These are phyloP conservation scores for Oscheius sp. DNA, from an alignment of 2,888 invertebrate species.

Conservation along the genomic window DNA sequence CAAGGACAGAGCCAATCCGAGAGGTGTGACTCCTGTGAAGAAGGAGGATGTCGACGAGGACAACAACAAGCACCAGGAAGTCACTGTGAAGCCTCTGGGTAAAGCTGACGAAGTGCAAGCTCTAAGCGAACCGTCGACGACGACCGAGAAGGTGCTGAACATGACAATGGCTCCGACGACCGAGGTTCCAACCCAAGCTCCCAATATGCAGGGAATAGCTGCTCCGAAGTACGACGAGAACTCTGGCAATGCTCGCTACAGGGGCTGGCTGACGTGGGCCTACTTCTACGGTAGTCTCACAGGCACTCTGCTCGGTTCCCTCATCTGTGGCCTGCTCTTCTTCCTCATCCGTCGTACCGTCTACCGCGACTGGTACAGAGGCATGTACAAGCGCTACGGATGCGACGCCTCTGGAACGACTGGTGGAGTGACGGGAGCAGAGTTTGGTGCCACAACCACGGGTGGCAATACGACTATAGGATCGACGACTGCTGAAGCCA, in stretches of 20 bases:
- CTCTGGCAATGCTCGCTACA: not conserved
- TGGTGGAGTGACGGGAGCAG: slow-evolving; percentile 20
- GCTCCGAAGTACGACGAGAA: not conserved
- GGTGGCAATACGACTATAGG: slow-evolving; percentile 23
- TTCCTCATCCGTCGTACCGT: slow-evolving; percentile 27
- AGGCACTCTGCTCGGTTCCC: slow-evolving; percentile 14
- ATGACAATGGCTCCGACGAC: not conserved
- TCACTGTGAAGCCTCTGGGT: not conserved
- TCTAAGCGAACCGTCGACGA: not conserved
- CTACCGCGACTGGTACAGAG: slow-evolving; percentile 42
- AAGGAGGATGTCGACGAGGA: not conserved
- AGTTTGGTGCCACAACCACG: slow-evolving; percentile 11
- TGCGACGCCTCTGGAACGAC: slow-evolving; percentile 42
- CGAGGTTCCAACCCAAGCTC: not conserved
- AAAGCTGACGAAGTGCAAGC: not conserved
- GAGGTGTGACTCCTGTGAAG: not conserved
- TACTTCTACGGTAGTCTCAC: slow-evolving; percentile 24
- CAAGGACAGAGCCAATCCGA: not conserved
- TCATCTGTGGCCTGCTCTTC: slow-evolving; percentile 13
- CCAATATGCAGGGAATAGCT: not conserved
- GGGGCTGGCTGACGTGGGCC: slow-evolving; percentile 34
- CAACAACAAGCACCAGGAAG: not conserved
- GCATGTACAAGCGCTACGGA: slow-evolving; percentile 53
- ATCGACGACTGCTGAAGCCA: slow-evolving; percentile 14
- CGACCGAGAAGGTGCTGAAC: not conserved